Evolutionary conservation across 2,888 invertebrate species (phyloP), one percentile per base, ranked within the genome.

Genomic region (Acrobasis suavella): DNA sequence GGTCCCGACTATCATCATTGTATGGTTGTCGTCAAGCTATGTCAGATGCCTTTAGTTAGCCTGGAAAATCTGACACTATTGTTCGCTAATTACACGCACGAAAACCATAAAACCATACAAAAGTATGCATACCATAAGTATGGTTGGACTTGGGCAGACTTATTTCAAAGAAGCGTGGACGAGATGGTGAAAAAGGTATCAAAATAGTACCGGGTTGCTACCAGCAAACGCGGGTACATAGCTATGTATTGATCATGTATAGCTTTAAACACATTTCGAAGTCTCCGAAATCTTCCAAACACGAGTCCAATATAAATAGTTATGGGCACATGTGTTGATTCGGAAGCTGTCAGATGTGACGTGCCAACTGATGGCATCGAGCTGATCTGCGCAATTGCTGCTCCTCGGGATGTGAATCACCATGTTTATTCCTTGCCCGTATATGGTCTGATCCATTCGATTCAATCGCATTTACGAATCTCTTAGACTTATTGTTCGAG

Each of bases 231-330:
- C 22, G 5, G 22, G 22, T 22, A 22, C 22, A 22, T 32, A 32
- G 32, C 5, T 32, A 32, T 1, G 7, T 32, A 32, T 32, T 32
- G 32, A 32, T 32, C 7, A n/a, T n/a, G n/a, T n/a, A n/a, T n/a
- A n/a, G n/a, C n/a, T 55, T 39, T 17, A n/a, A 54, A 37, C 37
- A 55, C 55, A 39, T 55, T 39, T 39, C 15, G 16, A 38, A 39
- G 39, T 16, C 14, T n/a, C 6, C 7, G 14, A 46, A 46, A n/a
- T 46, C 46, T 46, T 46, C 46, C 39, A 54, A 37, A 9, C 39
- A 55, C 55, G 38, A 55, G 55, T 39, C 39, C 55, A 16, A 39
- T 56, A 56, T 56, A 56, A 56, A 42, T 22, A 42, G 16, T 22
- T 12, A 10, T 16, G 10, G 15, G 17, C n/a, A 46, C 46, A 46